phyloP scores from a whole-genome alignment of 2,797 vertebrate species.

The Bradypus variegatus region DNA sequence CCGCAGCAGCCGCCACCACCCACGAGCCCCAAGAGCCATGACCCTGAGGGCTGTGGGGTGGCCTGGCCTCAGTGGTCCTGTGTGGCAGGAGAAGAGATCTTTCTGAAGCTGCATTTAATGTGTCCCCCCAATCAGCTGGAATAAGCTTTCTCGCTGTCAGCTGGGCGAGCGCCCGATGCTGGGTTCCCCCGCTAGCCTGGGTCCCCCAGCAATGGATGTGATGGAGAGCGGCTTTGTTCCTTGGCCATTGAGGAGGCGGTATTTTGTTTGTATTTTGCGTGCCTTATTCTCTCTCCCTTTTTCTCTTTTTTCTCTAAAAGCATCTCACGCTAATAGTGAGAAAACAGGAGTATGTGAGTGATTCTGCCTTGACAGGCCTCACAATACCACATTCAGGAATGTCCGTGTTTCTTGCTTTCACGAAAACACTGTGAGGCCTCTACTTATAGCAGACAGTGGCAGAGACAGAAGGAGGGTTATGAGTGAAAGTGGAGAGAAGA shows the following conservation, averaged over 20 bases:
- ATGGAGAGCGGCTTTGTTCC: background rate
- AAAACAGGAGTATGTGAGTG: background rate
- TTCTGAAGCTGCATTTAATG: slow-evolving; percentile 52
- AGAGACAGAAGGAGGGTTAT: background rate
- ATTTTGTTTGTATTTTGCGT: background rate
- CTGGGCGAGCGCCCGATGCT: background rate
- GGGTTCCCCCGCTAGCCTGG: background rate
- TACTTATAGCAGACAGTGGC: background rate
- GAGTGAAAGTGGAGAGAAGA: background rate
- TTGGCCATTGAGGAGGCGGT: background rate
- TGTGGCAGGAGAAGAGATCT: slow-evolving; percentile 28
- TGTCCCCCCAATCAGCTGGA: slow-evolving; percentile 20
- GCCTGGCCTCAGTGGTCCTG: background rate
- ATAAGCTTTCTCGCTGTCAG: no score
- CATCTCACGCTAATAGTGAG: slow-evolving; percentile 21
- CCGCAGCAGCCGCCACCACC: slow-evolving; percentile 10
- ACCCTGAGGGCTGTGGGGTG: background rate
- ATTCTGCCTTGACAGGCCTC: background rate
- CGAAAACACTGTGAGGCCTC: slow-evolving; percentile 2
- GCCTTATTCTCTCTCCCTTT: background rate
- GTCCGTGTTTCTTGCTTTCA: slow-evolving; percentile 36
- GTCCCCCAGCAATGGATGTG: background rate
- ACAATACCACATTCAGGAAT: background rate
- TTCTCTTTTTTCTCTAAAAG: background rate
- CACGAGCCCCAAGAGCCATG: background rate